Base-by-base conservation (phyloP, 2,797 vertebrate genomes). In the Sebastolobus alascanus region DNA sequence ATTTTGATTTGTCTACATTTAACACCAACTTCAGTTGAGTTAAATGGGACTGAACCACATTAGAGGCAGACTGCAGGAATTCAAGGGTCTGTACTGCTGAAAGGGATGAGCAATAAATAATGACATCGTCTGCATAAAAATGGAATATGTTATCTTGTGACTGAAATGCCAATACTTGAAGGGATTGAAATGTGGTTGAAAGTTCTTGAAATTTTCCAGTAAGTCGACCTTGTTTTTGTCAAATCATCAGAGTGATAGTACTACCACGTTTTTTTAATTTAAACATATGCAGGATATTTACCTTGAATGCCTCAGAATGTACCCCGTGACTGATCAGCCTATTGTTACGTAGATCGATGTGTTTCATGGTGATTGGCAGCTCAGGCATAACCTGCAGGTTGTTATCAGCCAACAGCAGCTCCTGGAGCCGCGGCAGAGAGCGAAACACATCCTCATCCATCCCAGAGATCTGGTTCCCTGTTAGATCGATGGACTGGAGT, bases 401-500 rank as follows among this genome's bases (percentile, higher is more conserved):
- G 92, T 97, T 97, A 58, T 96, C 84, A 0, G 94, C 40, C 81
- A 98, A 90, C 66, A 96, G 80, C 31, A 97, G 93, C 66, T 96
- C 94, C 88, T 94, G 92, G 68, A 98, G 95, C 63, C 90, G 84
- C 3, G 94, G 90, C 40, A 97, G 93, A 13, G 59, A 68, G 16
- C 18, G 71, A 86, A 97, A 94, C 10, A 95, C 92, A 0, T 96
- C 93, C 1, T 85, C 87, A 0, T 96, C 94, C 0, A 93, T 94
- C 83, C 82, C 77, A 4, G 92, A 91, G 82, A 97, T 96, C 85
- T 82, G 86, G 75, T 97, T 98, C 70, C 94, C 92, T 0, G 94
- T 96, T 65, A 97, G 92, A 77, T 97, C 96, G 9, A 97, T 94
- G 55, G 91, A 92, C 73, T 94, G 96, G 72, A 97, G 90, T 61